phyloP scores from a whole-genome alignment of 2,888 invertebrate species.

The Chymomyza fuscimana region DNA sequence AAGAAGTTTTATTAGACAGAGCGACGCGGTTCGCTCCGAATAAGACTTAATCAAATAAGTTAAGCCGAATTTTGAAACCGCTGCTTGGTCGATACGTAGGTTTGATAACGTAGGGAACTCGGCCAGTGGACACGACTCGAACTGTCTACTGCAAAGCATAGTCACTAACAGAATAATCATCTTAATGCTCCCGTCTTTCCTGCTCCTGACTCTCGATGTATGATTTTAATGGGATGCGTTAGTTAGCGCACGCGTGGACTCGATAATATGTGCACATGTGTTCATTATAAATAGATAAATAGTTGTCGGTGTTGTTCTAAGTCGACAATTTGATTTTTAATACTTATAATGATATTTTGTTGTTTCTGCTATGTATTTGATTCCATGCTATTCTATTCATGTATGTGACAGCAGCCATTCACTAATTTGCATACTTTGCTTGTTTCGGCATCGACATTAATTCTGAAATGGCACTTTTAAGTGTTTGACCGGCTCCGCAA shows the following conservation, averaged over 20 bases:
- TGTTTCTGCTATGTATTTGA: conserved; percentile 29
- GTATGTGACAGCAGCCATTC: conserved; percentile 60
- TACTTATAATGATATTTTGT: conserved; percentile 52
- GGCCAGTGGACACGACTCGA: background rate
- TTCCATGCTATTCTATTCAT: conserved; percentile 40
- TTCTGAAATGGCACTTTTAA: conserved; percentile 71
- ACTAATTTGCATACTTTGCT: conserved; percentile 73
- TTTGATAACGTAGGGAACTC: background rate
- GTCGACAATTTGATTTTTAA: conserved; percentile 44
- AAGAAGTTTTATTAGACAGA: conserved; percentile 68
- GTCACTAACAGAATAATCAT: background rate
- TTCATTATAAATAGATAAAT: conserved; percentile 12
- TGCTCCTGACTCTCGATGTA: conserved; percentile 1
- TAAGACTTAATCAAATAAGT: conserved; percentile 21
- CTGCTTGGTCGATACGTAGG: background rate
- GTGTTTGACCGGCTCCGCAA: conserved; percentile 61
- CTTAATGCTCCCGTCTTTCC: background rate
- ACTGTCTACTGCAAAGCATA: background rate
- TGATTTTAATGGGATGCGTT: conserved; percentile 48
- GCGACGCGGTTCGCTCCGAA: conserved; percentile 53
- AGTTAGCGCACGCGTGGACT: conserved; percentile 49
- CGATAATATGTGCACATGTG: conserved; percentile 42
- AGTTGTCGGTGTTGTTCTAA: background rate
- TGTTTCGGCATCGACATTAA: conserved; percentile 67
- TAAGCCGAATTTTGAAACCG: background rate